A percentile compares a stretch with the other conserved stretches of the same genome.
Evolutionary conservation across 2,888 invertebrate species (phyloP).

Genomic region (Epinotia ramella): DNA sequence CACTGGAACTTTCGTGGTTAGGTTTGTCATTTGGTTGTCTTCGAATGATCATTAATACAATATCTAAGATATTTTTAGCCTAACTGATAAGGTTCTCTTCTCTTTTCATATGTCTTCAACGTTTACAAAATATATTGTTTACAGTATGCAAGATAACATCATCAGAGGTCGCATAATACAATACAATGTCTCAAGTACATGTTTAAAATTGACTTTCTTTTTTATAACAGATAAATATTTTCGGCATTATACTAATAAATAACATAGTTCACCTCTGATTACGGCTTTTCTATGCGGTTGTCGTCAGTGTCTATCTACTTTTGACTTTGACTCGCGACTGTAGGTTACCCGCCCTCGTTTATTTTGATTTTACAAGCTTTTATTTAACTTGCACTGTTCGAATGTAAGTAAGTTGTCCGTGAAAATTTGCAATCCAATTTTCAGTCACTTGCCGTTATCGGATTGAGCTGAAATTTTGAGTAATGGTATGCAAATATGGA

Average conservation of each 20-base stretch:
- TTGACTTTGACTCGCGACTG: background rate
- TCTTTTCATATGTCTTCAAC: constrained; percentile 16
- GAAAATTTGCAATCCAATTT: too few relatives aligned
- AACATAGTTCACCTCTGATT: background rate
- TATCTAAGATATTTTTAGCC: constrained; percentile 12
- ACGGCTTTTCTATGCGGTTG: background rate
- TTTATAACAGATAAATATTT: background rate
- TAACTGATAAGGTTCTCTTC: constrained; percentile 7
- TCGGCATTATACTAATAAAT: background rate
- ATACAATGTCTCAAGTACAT: constrained; percentile 7
- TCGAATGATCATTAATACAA: constrained; percentile 22
- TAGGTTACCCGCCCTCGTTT: background rate
- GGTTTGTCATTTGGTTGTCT: background rate
- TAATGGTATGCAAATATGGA: too few relatives aligned
- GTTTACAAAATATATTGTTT: constrained; percentile 26
- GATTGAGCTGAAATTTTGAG: too few relatives aligned
- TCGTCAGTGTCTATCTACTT: background rate
- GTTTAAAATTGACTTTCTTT: background rate
- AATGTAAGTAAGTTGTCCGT: too few relatives aligned
- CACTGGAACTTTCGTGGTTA: background rate
- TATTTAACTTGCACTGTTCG: too few relatives aligned
- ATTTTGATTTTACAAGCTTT: background rate
- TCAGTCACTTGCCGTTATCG: too few relatives aligned
- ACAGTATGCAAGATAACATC: constrained; percentile 4
- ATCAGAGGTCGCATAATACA: constrained; percentile 32